Base-by-base conservation (phyloP, 2,113 vertebrate genomes). In the Notothenia rossii region DNA sequence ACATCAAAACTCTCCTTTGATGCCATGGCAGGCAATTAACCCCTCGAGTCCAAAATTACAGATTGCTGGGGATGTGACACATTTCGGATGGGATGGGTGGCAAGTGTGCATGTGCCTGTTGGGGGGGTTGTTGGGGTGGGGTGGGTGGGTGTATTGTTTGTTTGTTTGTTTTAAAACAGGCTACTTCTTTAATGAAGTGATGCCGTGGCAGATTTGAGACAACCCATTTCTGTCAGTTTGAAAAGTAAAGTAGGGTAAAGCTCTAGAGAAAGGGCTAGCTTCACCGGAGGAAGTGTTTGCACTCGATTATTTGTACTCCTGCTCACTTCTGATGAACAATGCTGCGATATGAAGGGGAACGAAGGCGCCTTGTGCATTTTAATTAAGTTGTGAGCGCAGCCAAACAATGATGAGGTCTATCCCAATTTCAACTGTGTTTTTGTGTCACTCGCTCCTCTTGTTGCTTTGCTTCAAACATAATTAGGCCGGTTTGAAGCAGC, bases 1-100 rank as follows among this genome's bases (percentile, higher is more conserved):
- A 96, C 93, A 95, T 95, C 95, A 94, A 94, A 94, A 95, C 90
- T 92, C 72, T 78, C 87, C 95, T 96, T 96, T 96, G 95, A 97
- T 95, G 95, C 92, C 89, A 91, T 91, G 94, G 90, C 89, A 94
- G 91, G 88, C 94, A 93, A 94, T 94, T 95, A 95, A 94, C 94
- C 93, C 90, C 91, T 85, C 3, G 90, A 93, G 95, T 91, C 86
- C 88, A 89, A 86, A 92, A 89, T 91, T 95, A 94, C 93, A 93
- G 90, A 93, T 93, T 94, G 93, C 88, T 75, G 81, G 86, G 83
- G 87, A 94, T 90, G 92, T 93, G 94, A 94, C 91, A 94, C 86
- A 84, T 89, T 94, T 94, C 88, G 77, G 86, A 90, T 85, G 86
- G 84, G 84, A 75, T 86, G 82, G 84, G 83, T 88, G 83, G 79